Evolutionary conservation across 2,113 vertebrate genomes (phyloP), one percentile per base, ranked within the genome.

Genomic region (Saccopteryx bilineata): DNA sequence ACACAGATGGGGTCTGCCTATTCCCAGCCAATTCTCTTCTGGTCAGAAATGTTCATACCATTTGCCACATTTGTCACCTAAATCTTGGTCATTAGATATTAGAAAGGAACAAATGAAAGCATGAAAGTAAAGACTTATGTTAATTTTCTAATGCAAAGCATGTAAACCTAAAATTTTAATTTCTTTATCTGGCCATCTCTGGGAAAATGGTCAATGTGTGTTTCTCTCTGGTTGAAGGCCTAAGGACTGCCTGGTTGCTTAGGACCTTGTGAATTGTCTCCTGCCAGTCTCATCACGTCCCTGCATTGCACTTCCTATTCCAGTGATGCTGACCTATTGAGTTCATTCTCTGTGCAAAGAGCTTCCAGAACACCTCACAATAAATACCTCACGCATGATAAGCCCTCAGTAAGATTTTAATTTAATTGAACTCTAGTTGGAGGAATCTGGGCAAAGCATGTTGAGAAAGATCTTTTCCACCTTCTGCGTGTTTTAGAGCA

Each of bases 141-240:
- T 82, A 15, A 90, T 87, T 87, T 84, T 90, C 15, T 81, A 84
- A 74, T 33, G 15, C 14, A 91, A 63, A 95, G 48, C 9, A 81
- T 65, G 8, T 54, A 79, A 82, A 93, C 63, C 48, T 82, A 33
- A 71, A 93, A 26, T 46, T 65, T 94, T 93, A 66, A n/a, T 96
- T 93, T 81, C 56, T 66, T 33, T 48, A 15, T 85, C 21, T 68
- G 46, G 15, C 39, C 33, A 24, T 88, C 56, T 78, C 39, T 87
- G 87, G 28, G 26, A 60, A 81, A 90, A 79, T n/a, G 65, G n/a
- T 66, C 69, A 88, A 56, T 78, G 82, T 52, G 11, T 48, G 1
- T 82, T 91, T 78, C 23, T 81, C 61, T 0, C 1, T 28, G 63
- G 5, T 72, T 94, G 78, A 88, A 95, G 65, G 76, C 18, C 54